Percentiles rank a stretch among this genome's conserved stretches.
Evolutionary conservation across 2,888 invertebrate genomes (phyloP).

Genomic region (Bombylius discolor): DNA sequence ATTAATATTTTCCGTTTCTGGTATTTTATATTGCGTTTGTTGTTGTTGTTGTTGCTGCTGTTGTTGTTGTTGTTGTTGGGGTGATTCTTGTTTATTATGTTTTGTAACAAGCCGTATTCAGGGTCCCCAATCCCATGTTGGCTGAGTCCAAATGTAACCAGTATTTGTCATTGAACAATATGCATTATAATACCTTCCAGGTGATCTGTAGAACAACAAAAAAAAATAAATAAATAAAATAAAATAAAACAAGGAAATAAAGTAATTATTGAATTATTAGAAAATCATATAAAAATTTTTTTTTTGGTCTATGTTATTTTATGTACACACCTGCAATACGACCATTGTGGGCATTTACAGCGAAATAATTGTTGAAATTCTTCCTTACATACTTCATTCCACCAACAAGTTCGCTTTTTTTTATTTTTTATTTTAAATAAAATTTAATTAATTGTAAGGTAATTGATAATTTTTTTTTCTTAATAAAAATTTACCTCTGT

Average conservation of each 20-base stretch:
- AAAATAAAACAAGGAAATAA: not conserved
- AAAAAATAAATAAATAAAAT: too few species aligned
- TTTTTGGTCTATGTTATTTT: not conserved
- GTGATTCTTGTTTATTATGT: not conserved
- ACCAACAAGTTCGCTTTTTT: conserved; percentile 75
- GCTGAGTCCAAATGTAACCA: conserved; percentile 83
- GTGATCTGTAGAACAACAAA: conserved; percentile 39
- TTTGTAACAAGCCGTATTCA: conserved; percentile 7
- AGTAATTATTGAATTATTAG: not conserved
- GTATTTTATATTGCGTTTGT: too few species aligned
- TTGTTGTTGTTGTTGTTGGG: not conserved
- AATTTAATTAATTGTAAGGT: too few species aligned
- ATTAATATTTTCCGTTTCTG: too few species aligned
- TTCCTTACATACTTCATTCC: conserved; percentile 87
- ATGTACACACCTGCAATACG: conserved; percentile 52
- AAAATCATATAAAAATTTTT: not conserved
- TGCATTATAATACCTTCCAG: conserved; percentile 81
- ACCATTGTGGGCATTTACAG: conserved; percentile 80
- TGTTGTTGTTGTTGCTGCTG: not conserved
- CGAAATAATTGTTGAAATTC: conserved; percentile 78
- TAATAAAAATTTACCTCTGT: conserved; percentile 51
- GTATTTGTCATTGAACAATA: conserved; percentile 82
- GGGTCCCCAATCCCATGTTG: conserved; percentile 38
- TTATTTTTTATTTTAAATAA: too few species aligned
- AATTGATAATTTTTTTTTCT: too few species aligned